phyloP scores from a whole-genome alignment of 2,888 invertebrate species.

The Gerosis bhagava region DNA sequence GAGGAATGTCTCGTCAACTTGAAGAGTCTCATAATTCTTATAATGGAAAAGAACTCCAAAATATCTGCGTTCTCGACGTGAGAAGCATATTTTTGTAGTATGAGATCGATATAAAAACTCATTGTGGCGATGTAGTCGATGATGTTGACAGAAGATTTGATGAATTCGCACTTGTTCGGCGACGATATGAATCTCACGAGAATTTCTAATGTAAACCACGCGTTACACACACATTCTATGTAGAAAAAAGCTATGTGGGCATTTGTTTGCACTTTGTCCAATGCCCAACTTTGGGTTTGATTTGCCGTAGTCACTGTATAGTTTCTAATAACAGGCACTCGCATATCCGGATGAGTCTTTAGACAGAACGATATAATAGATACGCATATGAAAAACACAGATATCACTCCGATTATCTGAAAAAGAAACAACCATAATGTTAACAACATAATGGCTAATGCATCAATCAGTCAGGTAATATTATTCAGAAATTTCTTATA shows the following conservation, averaged over 20 bases:
- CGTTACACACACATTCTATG: conserved; percentile 98
- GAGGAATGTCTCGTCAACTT: conserved; percentile 98
- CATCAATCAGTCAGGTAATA: too few relatives aligned
- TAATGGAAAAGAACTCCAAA: conserved; percentile 98
- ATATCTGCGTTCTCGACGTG: conserved; percentile 97
- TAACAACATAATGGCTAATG: too few relatives aligned
- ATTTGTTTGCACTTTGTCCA: conserved; percentile 96
- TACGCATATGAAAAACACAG: conserved; percentile 99
- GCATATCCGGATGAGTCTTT: conserved; percentile 99
- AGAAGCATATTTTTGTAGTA: conserved; percentile 94
- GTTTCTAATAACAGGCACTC: conserved; percentile 94
- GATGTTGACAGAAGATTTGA: conserved; percentile 98
- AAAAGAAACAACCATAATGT: too few relatives aligned
- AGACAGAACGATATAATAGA: conserved; percentile 99
- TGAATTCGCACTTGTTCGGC: conserved; percentile 96
- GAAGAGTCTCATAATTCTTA: conserved; percentile 98
- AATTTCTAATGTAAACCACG: conserved; percentile 99
- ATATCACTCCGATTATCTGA: conserved; percentile 98
- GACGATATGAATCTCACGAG: conserved; percentile 95
- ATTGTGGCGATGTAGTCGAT: conserved; percentile 99
- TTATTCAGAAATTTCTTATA: too few relatives aligned
- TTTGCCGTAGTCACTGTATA: conserved; percentile 89
- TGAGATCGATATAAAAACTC: conserved; percentile 98
- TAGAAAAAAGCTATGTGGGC: conserved; percentile 99
- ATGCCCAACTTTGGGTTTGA: conserved; percentile 89